A percentile compares a stretch with the other conserved stretches of the same genome.
These are phyloP conservation scores for Coptodon bakossiorum DNA, from an alignment of 2,113 vertebrate genomes.

Conservation along the genomic window DNA sequence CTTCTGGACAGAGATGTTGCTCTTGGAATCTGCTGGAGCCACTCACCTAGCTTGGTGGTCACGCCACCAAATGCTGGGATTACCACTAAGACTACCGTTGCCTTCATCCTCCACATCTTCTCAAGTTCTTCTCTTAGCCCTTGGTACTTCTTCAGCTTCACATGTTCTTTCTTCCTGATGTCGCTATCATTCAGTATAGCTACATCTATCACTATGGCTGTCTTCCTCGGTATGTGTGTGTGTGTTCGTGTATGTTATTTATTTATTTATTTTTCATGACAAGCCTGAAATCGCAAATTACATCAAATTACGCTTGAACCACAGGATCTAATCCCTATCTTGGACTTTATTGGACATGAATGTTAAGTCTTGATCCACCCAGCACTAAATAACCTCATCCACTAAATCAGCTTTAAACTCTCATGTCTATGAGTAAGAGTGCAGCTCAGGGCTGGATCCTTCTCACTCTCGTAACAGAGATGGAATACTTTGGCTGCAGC, in stretches of 20 bases:
- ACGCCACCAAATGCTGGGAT: neutral
- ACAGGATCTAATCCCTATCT: neutral
- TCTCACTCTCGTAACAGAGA: neutral
- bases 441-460: neutral
- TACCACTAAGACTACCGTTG: fast-evolving
- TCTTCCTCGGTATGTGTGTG: neutral
- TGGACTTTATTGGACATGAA: slow-evolving; percentile 29
- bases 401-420: neutral
- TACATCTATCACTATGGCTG: neutral
- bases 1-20: neutral
- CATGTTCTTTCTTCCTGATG: neutral
- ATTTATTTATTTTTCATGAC: neutral
- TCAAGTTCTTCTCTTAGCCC: neutral
- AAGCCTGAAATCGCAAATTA: neutral
- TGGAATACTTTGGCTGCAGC: neutral
- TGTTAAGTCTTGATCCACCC: neutral
- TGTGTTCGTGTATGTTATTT: neutral
- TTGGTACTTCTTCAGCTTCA: neutral
- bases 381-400: slow-evolving; percentile 19
- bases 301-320: neutral
- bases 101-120: neutral
- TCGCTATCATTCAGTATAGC: neutral
- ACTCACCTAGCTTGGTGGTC: neutral
- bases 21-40: neutral
- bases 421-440: neutral